phyloP scores from a whole-genome alignment of 2,888 invertebrate genomes.

The Pedicia rivosa region DNA sequence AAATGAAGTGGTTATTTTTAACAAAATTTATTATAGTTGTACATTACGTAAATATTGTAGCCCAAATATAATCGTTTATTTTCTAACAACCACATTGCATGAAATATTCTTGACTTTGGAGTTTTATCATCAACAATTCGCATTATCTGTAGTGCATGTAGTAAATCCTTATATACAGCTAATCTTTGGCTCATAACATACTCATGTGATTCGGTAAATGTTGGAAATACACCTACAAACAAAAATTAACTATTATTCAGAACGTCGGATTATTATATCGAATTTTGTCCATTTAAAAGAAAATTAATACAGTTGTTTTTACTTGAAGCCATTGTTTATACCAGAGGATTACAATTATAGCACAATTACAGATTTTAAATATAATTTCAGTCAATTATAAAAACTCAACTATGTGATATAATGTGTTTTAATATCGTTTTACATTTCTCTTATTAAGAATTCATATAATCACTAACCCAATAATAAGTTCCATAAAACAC shows the following conservation, averaged over 20 bases:
- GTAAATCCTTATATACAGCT: constrained; percentile 58
- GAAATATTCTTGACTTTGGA: constrained; percentile 47
- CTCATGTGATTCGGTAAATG: constrained; percentile 41
- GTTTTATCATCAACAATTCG: constrained; percentile 45
- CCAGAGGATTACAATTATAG: too few relatives aligned
- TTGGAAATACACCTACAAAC: neutral
- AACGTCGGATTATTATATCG: too few relatives aligned
- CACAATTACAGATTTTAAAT: too few relatives aligned
- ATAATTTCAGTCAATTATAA: too few relatives aligned
- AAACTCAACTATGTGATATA: too few relatives aligned
- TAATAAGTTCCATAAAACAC: constrained; percentile 69
- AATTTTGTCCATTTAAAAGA: neutral
- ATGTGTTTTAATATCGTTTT: too few relatives aligned
- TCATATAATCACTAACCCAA: too few relatives aligned
- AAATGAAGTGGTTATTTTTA: neutral
- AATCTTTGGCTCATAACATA: constrained; percentile 59
- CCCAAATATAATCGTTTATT: constrained; percentile 44
- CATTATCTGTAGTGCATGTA: constrained; percentile 51
- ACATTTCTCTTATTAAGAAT: too few relatives aligned
- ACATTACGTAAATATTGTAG: constrained; percentile 33
- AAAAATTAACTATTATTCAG: too few relatives aligned
- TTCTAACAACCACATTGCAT: constrained; percentile 70
- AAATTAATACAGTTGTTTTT: neutral
- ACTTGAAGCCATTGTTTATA: neutral
- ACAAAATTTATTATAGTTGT: neutral